A percentile compares a stretch with the other conserved stretches of the same genome.
phyloP scores from a whole-genome alignment of 1,140 invertebrate genomes.

The Sycophila sp. region DNA sequence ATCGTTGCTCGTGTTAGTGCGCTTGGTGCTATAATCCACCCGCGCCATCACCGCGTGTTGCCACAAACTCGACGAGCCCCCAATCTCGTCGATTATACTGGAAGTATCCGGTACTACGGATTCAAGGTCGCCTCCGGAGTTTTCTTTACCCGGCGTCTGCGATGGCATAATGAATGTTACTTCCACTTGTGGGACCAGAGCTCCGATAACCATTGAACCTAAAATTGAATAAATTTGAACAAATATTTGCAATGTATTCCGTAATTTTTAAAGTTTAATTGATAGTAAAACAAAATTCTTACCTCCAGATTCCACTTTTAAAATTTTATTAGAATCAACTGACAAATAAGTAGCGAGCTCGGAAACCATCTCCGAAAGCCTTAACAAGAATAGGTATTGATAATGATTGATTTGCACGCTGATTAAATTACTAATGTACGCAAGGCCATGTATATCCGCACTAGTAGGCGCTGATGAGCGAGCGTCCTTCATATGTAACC shows the following conservation, averaged over 20 bases:
- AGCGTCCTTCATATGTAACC: conserved; percentile 71
- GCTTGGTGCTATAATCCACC: conserved; percentile 53
- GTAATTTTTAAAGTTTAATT: not conserved
- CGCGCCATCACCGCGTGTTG: conserved; percentile 46
- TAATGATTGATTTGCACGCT: conserved; percentile 92
- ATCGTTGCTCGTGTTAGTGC: conserved; percentile 60
- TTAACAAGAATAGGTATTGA: conserved; percentile 88
- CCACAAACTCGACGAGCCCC: conserved; percentile 45
- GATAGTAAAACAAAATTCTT: not conserved
- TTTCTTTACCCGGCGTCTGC: conserved; percentile 81
- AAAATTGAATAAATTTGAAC: not conserved
- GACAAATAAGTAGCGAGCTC: conserved; percentile 83
- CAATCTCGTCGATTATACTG: conserved; percentile 79
- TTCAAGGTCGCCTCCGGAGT: conserved; percentile 80
- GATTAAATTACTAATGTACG: conserved; percentile 80
- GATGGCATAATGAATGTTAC: conserved; percentile 88
- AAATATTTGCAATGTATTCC: no score
- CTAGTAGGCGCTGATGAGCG: conserved; percentile 35
- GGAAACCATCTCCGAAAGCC: conserved; percentile 83
- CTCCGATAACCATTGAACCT: conserved; percentile 76
- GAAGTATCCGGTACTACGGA: conserved; percentile 84
- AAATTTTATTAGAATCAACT: conserved; percentile 79
- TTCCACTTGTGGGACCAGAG: conserved; percentile 85
- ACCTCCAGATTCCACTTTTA: conserved; percentile 66
- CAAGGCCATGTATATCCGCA: conserved; percentile 76